Base-by-base conservation (phyloP, 2,888 invertebrate genomes). In the Dugesia japonica region DNA sequence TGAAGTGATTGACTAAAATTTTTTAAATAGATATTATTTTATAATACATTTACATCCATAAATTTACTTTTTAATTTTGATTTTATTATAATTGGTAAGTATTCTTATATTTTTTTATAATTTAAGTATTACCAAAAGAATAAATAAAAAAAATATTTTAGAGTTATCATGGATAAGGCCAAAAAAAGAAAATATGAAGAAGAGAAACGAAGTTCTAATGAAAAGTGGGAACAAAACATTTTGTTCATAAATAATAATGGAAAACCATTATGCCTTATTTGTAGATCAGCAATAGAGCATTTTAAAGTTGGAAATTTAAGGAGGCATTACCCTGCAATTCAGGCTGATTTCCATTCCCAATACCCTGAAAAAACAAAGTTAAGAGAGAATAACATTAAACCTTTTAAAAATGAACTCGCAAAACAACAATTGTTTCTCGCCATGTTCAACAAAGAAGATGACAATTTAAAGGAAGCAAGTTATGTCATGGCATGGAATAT, bases 281-380 rank as follows among this genome's bases (percentile, higher is more conserved):
- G 56, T 56, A 56, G 20, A 56, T 20, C 56, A 7, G n/a, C 56
- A 13, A 56, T 56, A n/a, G 56, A n/a, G 7, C n/a, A n/a, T 56
- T 56, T 20, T 56, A 56, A 56, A 56, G 56, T 56, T 56, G 56
- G 56, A 7, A 56, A 56, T 56, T 56, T 56, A 56, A n/a, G 56
- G n/a, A n/a, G 56, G n/a, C 56, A 56, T 23, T 56, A 56, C 56
- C 56, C 4, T 9, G 23, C 56, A 1, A 31, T 31, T 31, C 56
- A 56, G 4, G n/a, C 9, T n/a, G n/a, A 56, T 20, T 56, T 56
- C 56, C 23, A n/a, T 23, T n/a, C 23, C 1, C n/a, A 56, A n/a
- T 56, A 56, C 17, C 56, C 56, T n/a, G 20, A n/a, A 23, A 56
- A 56, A 20, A 20, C 56, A 56, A 56, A 56, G 23, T 13, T 56